Evolutionary conservation across 2,888 invertebrate species (phyloP), one percentile per base, ranked within the genome.

Genomic region (Callyntrura sp.): DNA sequence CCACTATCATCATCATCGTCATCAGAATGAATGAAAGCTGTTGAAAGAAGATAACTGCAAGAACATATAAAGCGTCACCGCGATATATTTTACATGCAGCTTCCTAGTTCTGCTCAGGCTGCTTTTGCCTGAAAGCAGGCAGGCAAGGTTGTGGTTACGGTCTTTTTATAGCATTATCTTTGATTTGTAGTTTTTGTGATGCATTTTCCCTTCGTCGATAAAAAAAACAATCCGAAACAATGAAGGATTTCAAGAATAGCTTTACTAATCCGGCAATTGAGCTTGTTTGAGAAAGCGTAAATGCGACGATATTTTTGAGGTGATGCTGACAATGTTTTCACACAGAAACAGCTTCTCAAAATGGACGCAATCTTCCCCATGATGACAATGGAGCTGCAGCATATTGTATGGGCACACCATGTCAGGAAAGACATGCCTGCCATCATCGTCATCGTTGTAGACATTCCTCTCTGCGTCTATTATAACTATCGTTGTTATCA

Each of bases 231-330:
- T 14, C 78, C 55, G 78, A 78, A 55, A 57, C 55, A 78, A 28
- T 57, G 23, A 73, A 68, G 28, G 17, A 70, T 45, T 62, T 62
- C 14, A 43, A 76, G 51, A 76, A 76, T 76, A 48, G 23, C 28
- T 9, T n/a, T 78, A 11, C 20, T 55, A 25, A 55, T 78, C 78
- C 78, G 78, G 17, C 28, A 78, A 57, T 78, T 57, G 28, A 57
- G 78, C 23, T 28, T 55, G 55, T 57, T 78, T 78, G 78, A n/a
- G 78, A 78, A 78, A 78, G 78, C 78, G 78, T 78, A 35, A 78
- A 78, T 78, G n/a, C n/a, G 51, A 57, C 55, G 43, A 78, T 28
- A 76, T 4, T 48, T 25, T 48, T 51, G 5, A 5, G 20, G 25
- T 11, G 20, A 20, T 25, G 78, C 55, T 78, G 78, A 70, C 55